Evolutionary conservation across 2,888 invertebrate genomes (phyloP), one percentile per base, ranked within the genome.

Genomic region (Epinotia demarniana): DNA sequence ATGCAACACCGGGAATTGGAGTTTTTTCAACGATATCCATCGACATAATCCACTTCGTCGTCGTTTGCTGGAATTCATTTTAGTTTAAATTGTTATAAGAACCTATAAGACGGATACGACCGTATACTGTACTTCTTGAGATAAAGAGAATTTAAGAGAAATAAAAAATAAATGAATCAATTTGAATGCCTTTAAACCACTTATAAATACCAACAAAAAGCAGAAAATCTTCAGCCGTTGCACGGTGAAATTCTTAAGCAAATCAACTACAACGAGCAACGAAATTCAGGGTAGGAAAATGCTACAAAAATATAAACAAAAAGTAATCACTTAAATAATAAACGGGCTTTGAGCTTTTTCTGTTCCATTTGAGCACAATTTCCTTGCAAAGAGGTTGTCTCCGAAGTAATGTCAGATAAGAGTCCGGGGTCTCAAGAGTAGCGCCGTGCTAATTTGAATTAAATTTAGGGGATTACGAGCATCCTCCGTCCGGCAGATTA

Each of bases 381-480:
- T 75, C 72, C 72, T 75, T 73, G 72, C 72, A 73, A 79, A 80
- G 81, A 82, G 79, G 79, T 80, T 79, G 80, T 78, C 79, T 78
- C 79, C 70, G 46, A 64, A 78, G 79, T 79, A 77, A 78, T 76
- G 78, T 72, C 74, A 84, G 85, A 85, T 85, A 85, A 84, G 82
- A 79, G 79, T 63, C 70, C 72, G 79, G 77, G 67, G 74, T 69
- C 81, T 80, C 79, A 68, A 73, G 69, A 86, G 81, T 84, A 81
- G 82, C 80, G 80, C 82, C 76, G 81, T 79, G 84, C 86, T 88
- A 88, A 89, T 89, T 89, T 86, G 87, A 85, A 85, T 89, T 88
- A 88, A 88, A 89, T 85, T 86, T 83, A 80, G 79, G 67, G 86
- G 86, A 87, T 87, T 87, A 86, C 75, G 79, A 78, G 72, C 75